Percentiles rank a stretch among this genome's conserved stretches.
Conservation (phyloP, 1,140 invertebrate genomes). For the Listronotus bonariensis region DNA sequence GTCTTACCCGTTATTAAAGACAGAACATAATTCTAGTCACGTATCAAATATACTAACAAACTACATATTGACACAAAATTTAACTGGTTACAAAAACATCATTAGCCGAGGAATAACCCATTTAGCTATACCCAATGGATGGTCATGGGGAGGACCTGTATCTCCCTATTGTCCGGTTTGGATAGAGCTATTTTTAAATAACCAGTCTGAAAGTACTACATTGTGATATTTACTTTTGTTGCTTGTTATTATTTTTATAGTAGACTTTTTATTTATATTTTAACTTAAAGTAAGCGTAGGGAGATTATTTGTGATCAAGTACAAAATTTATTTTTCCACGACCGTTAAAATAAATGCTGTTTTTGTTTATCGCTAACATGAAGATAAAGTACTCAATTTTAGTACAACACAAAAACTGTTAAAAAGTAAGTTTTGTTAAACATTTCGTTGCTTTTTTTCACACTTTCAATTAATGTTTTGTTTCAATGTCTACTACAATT, state of each 20-base stretch:
- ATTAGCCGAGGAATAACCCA: conserved; percentile 65
- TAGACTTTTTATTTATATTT: conserved; percentile 31
- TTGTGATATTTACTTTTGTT: conserved; percentile 47
- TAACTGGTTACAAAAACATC: conserved; percentile 65
- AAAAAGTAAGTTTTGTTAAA: too few species aligned
- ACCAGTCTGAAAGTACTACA: conserved; percentile 27
- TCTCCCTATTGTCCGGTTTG: conserved; percentile 75
- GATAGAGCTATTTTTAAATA: conserved; percentile 59
- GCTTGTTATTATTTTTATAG: conserved; percentile 36
- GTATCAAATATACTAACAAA: conserved; percentile 48
- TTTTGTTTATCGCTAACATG: too few species aligned
- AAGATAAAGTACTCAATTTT: too few species aligned
- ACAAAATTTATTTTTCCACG: too few species aligned
- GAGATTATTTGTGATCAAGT: too few species aligned
- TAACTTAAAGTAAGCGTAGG: too few species aligned
- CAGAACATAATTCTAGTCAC: conserved; percentile 24
- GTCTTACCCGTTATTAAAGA: conserved; percentile 34
- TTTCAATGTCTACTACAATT: too few species aligned
- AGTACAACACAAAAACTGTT: too few species aligned
- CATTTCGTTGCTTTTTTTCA: too few species aligned
- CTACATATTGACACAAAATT: conserved; percentile 30
- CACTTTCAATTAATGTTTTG: too few species aligned
- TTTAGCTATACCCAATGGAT: conserved; percentile 78
- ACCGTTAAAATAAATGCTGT: too few species aligned
- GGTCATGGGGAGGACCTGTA: conserved; percentile 78